Percentiles rank a stretch among this genome's conserved stretches.
Evolutionary conservation across 1,140 invertebrate species (phyloP).

Genomic region (Marisa cornuarietis): DNA sequence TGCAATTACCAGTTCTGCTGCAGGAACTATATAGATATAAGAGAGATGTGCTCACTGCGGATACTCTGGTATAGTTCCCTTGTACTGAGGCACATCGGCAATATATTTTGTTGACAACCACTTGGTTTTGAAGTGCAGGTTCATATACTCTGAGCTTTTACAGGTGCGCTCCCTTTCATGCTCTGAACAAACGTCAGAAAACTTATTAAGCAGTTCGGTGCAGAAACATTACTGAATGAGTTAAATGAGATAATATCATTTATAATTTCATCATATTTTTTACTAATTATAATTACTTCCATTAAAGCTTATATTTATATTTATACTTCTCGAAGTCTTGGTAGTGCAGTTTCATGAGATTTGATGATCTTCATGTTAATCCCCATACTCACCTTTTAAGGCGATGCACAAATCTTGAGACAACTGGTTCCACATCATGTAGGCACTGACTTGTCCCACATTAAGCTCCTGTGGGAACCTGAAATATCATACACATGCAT

Average conservation of each 20-base stretch:
- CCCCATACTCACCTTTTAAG: conserved; percentile 74
- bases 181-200: conserved; percentile 70
- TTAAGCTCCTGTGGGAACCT: conserved; percentile 74
- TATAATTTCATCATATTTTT: too few relatives aligned
- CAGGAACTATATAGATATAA: neutral
- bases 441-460: conserved; percentile 87
- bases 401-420: conserved; percentile 98
- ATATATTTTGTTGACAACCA: conserved; percentile 99
- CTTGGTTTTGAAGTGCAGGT: conserved; percentile 99
- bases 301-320: too few relatives aligned
- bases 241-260: too few relatives aligned
- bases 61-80: conserved; percentile 92
- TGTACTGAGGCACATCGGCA: conserved; percentile 92
- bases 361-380: neutral
- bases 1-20: too few relatives aligned
- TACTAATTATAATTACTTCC: too few relatives aligned
- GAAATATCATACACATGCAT: conserved; percentile 21
- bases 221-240: too few relatives aligned
- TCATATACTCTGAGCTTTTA: conserved; percentile 99
- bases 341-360: too few relatives aligned
- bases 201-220: neutral
- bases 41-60: conserved; percentile 76
- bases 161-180: conserved; percentile 95
- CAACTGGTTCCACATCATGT: conserved; percentile 97
- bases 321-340: too few relatives aligned